Conservation (phyloP, 2,888 invertebrate genomes). For the Lasioglossum figueresi region DNA sequence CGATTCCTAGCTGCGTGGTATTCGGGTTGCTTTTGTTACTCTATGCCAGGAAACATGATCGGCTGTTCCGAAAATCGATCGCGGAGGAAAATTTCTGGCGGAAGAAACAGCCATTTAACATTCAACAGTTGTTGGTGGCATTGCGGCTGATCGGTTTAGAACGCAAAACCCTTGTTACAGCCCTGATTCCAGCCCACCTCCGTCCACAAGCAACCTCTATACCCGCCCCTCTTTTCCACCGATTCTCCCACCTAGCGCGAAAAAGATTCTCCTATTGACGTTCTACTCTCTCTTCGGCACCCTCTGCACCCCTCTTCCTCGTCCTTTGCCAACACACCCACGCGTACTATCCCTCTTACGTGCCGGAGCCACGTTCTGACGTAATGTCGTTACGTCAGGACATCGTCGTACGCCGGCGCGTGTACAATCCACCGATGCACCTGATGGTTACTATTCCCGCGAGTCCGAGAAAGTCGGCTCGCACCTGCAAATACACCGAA, state of each 20-base stretch:
- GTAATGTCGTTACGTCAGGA: conserved; percentile 74
- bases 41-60: background rate
- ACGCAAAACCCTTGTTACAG: conserved; percentile 3
- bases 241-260: conserved; percentile 44
- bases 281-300: conserved; percentile 58
- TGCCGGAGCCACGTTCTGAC: conserved; percentile 66
- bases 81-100: background rate
- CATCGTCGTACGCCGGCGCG: conserved; percentile 55
- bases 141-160: background rate
- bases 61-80: background rate
- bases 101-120: background rate
- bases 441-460: background rate
- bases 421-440: conserved; percentile 28
- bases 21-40: background rate
- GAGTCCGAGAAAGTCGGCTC: background rate
- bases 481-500: background rate
- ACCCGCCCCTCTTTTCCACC: conserved; percentile 32
- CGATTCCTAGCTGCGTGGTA: background rate
- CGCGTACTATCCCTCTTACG: conserved; percentile 60
- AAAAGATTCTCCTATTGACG: conserved; percentile 75
- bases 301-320: conserved; percentile 38
- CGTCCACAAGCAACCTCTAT: conserved; percentile 14
- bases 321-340: conserved; percentile 53
- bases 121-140: conserved; percentile 1
- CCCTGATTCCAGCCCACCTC: conserved; percentile 34